These are phyloP conservation scores for Phataginus tetradactyla DNA, from an alignment of 2,797 vertebrate species.

Conservation along the genomic window DNA sequence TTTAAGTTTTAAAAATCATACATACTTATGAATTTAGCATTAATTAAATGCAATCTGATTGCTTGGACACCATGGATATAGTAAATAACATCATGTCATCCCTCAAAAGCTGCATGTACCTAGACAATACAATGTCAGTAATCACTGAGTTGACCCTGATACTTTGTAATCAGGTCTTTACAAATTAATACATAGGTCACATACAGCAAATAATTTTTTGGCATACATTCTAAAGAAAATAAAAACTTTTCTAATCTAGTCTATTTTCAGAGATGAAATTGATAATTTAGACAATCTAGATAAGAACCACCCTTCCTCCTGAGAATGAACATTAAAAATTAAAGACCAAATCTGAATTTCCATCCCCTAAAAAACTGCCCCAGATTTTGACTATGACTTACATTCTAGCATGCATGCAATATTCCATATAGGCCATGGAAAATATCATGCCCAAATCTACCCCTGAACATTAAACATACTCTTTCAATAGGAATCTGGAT, in stretches of 20 bases:
- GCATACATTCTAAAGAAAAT: conserved; percentile 32
- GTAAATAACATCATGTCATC: neutral
- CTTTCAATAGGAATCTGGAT: conserved; percentile 34
- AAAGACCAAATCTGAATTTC: conserved; percentile 34
- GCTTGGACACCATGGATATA: neutral
- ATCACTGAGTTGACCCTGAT: conserved; percentile 18
- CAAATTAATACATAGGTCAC: conserved; percentile 16
- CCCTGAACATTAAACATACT: conserved; percentile 39
- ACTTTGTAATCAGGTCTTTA: conserved; percentile 14
- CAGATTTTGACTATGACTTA: neutral
- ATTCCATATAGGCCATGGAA: neutral
- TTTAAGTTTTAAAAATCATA: conserved; percentile 27
- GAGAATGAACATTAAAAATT: conserved; percentile 1
- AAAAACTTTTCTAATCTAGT: neutral
- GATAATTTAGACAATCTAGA: conserved; percentile 32
- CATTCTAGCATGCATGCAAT: neutral
- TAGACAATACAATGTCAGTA: neutral
- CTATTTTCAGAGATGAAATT: neutral
- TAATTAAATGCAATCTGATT: conserved; percentile 40
- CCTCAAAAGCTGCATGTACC: neutral
- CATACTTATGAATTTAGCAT: neutral
- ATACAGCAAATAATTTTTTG: conserved; percentile 35
- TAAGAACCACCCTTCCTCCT: neutral
- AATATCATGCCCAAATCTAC: conserved; percentile 9
- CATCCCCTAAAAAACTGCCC: neutral